Evolutionary conservation across 2,113 vertebrate genomes (phyloP), one percentile per base, ranked within the genome.

Genomic region (Toxotes chatareus): DNA sequence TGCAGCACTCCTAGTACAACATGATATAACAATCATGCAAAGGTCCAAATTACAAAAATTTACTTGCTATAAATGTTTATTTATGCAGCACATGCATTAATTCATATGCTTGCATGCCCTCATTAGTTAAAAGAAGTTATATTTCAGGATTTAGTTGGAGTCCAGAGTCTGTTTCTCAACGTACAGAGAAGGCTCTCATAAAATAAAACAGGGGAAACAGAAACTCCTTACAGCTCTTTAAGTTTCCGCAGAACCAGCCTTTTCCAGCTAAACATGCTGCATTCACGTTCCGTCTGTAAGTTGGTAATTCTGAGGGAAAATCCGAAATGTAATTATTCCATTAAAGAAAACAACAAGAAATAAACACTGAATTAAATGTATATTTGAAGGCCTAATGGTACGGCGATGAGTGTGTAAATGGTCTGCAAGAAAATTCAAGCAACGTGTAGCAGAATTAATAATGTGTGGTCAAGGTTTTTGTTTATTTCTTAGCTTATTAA

Each of bases 251-350:
- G 11, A 46, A 31, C 8, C 3, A 36, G 31, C 32, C 32, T 13
- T 12, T 5, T 16, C 11, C 23, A 46, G 3, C 4, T 1, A 12
- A 42, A 16, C 8, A 0, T 53, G 77, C 14, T 78, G 84, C 84
- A 1, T 82, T 85, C 66, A 70, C 0, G 49, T 7, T 10, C 60
- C 0, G 12, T 17, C 31, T 59, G 46, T 3, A 65, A 65, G 47
- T 44, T 2, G 1, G 17, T 1, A 0, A 34, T 31, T 65, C 23
- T 53, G 1, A 12, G 1, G 6, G 3, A 1, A 3, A 12, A 12
- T 23, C 49, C 7, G 19, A 51, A 21, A 17, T 38, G 36, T 38
- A 27, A 27, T 27, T 27, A 27, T 27, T 17, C 5, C 46, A 8
- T 40, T 40, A 51, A n/a, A 44, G 42, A 21, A 27, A 27, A 27